Base-by-base conservation (phyloP, 2,888 invertebrate genomes). In the Phortica okadai region DNA sequence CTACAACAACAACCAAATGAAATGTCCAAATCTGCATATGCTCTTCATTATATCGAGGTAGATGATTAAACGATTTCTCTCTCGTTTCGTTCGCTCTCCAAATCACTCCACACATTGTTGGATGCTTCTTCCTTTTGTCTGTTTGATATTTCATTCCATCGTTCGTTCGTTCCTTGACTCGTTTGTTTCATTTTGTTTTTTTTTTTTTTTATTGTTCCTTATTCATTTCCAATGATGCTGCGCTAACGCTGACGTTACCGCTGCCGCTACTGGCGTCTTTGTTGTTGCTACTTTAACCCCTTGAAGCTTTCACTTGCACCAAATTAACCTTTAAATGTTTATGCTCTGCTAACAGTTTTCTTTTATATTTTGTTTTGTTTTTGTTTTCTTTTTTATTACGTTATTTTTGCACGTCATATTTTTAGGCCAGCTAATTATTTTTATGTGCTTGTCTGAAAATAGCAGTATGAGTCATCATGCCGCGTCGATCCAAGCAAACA, bases 21-120 rank as follows among this genome's bases (percentile, higher is more conserved):
- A 88, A 90, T 91, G 91, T 90, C 91, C 77, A 89, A 90, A 82
- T 90, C 91, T 78, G 86, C 87, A 78, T 82, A 87, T 83, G 90
- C 88, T 70, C 84, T 89, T 80, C 90, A 90, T 83, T 91, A 86
- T 84, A 86, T 86, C 86, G 91, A 91, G 91, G 91, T 91, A 91
- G 91, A 91, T 89, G 62, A 62, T 25, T n/a, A 62, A 21, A 62
- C 7, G 25, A 62, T 62, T 62, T 16, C 21, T 59, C n/a, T 59
- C 21, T 7, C 25, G 56, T 16, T 56, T 62, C 62, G 16, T 25
- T 21, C 25, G 21, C 62, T 16, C 50, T 50, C 50, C 1, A 14
- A 50, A 50, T 50, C 50, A 50, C 50, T 50, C 8, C 50, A 50
- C 33, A 33, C 33, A 5, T 33, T 33, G 33, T 33, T 33, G 33